These are phyloP conservation scores for Maniola jurtina DNA, from an alignment of 1,140 invertebrate species.

Conservation along the genomic window DNA sequence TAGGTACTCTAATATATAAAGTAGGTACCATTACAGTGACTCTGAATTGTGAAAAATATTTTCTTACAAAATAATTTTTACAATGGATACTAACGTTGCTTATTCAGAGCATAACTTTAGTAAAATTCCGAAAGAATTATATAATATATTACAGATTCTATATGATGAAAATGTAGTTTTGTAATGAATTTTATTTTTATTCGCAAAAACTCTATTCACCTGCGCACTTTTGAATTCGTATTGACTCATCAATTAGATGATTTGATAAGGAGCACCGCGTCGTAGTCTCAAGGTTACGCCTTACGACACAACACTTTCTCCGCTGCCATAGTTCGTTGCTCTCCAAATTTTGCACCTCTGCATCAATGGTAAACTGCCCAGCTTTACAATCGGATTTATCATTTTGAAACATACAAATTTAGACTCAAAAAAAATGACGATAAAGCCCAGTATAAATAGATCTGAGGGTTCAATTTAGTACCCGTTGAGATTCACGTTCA, in stretches of 20 bases:
- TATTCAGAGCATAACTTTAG: no score
- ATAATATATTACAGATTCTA: no score
- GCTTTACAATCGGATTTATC: conserved; percentile 36
- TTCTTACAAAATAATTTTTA: no score
- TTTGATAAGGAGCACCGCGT: conserved; percentile 46
- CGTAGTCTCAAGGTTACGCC: conserved; percentile 70
- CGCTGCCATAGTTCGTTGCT: conserved; percentile 66
- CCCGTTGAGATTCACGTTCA: conserved; percentile 70
- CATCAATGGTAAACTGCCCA: conserved; percentile 57
- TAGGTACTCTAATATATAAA: no score
- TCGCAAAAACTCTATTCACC: conserved; percentile 14
- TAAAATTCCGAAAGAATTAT: no score
- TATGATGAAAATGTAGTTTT: no score
- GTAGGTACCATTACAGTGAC: no score
- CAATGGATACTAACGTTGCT: no score
- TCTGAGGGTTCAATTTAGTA: conserved; percentile 41
- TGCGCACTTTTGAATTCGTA: conserved; percentile 36
- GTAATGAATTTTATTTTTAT: neutral
- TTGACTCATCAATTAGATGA: conserved; percentile 64
- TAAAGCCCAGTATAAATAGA: conserved; percentile 45
- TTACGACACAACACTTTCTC: conserved; percentile 73
- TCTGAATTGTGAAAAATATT: no score
- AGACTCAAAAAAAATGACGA: conserved; percentile 36
- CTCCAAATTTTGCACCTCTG: conserved; percentile 68
- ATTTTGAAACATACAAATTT: conserved; percentile 36